Base-by-base conservation (phyloP, 2,797 vertebrate species). In the Centroberyx gerrardi region DNA sequence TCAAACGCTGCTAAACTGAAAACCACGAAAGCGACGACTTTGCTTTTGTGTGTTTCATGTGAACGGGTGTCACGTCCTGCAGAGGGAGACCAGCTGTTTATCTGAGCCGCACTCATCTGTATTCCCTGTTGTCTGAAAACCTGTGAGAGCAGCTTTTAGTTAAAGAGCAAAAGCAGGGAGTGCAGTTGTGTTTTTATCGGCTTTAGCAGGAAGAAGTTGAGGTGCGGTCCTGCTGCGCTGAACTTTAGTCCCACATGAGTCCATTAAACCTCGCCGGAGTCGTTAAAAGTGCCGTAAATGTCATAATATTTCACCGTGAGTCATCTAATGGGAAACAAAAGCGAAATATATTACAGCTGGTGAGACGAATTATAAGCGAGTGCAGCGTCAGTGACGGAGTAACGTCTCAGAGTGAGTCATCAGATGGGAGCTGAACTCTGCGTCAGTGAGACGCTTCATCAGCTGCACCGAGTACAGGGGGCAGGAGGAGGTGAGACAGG, bases 231-330 rank as follows among this genome's bases (percentile, higher is more conserved):
- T 6, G 22, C 58, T 18, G 29, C 22, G 9, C 36, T 49, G 65
- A 76, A 55, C 33, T 59, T 2, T 0, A 14, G 36, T 33, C 36
- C 49, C 13, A 33, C 5, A 31, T 7, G 49, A 81, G 73, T 56
- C 76, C 69, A 83, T 74, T 82, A 82, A 76, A 67, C 1, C 12
- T 54, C 82, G 63, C 73, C 82, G 79, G 72, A 74, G 70, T 70
- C 76, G 66, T 87, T 85, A 86, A 77, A 83, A 76, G 62, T 27
- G 63, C 58, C 42, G 82, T 87, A 77, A 71, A 67, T 52, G 76
- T 76, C 48, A 13, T 73, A 84, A 75, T 77, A 70, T 84, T 82
- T 81, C 10, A 78, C 68, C 1, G 9, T 79, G 89, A 88, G 18
- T 87, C 84, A 76, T 33, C 56, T 67, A 77, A 78, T 69, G 84